phyloP scores from a whole-genome alignment of 2,888 invertebrate species.

The Drosophila ustulata region DNA sequence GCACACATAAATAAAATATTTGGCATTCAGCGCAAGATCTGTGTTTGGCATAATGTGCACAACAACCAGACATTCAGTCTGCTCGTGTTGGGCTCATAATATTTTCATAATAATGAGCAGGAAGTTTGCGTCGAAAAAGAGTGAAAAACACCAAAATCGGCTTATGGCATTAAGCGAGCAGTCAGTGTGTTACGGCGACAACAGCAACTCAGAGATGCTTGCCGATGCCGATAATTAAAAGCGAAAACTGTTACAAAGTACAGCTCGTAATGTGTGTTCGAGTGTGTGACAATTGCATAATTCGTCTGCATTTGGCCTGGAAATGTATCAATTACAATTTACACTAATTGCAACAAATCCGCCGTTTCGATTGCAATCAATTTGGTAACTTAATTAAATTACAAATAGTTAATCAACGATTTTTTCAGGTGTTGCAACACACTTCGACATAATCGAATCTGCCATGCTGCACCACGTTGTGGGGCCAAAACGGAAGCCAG shows the following conservation, averaged over 20 bases:
- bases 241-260: constrained; percentile 56
- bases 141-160: constrained; percentile 65
- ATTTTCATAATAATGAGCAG: constrained; percentile 71
- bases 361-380: constrained; percentile 37
- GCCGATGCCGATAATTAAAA: constrained; percentile 65
- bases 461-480: constrained; percentile 15
- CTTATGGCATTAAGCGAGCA: constrained; percentile 65
- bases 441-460: constrained; percentile 24
- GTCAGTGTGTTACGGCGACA: constrained; percentile 42
- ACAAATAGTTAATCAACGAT: constrained; percentile 18
- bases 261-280: constrained; percentile 22
- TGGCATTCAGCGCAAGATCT: constrained; percentile 32
- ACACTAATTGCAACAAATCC: constrained; percentile 66
- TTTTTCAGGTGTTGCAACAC: constrained; percentile 32
- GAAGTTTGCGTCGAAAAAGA: constrained; percentile 47
- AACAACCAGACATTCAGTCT: constrained; percentile 19
- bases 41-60: constrained; percentile 46
- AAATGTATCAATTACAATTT: constrained; percentile 58
- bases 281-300: constrained; percentile 62
- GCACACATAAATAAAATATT: too few species aligned
- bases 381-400: constrained; percentile 57
- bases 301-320: constrained; percentile 44
- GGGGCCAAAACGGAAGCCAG: constrained; percentile 55
- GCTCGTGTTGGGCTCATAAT: constrained; percentile 28
- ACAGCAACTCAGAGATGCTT: constrained; percentile 30